Evolutionary conservation across 2,888 invertebrate species (phyloP).

Genomic region (Mesorhabditis belari): DNA sequence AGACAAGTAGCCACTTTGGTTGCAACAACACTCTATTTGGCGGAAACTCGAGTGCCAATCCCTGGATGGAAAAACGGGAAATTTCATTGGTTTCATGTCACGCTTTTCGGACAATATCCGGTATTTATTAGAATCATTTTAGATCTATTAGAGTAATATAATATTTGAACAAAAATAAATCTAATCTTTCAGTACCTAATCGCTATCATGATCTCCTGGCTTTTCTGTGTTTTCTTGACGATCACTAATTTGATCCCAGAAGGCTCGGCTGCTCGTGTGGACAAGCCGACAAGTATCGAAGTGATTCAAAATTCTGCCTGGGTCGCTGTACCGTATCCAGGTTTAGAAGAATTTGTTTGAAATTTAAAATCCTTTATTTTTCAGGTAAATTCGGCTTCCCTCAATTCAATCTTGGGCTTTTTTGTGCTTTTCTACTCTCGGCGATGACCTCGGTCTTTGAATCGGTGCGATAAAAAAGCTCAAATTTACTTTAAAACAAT

Average conservation of each 20-base stretch:
- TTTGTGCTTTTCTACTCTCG: conserved; percentile 44
- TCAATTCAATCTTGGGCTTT: conserved; percentile 39
- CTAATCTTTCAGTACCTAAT: conserved; percentile 40
- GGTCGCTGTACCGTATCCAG: conserved; percentile 45
- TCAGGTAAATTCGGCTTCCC: conserved; percentile 47
- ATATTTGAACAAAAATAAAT: background rate
- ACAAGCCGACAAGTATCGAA: conserved; percentile 35
- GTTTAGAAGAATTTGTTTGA: conserved; percentile 7
- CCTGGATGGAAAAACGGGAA: conserved; percentile 38
- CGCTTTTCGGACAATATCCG: conserved; percentile 50
- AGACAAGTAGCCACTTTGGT: conserved; percentile 46
- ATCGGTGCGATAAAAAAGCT: conserved; percentile 24
- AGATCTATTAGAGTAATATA: no score
- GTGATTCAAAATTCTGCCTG: conserved; percentile 41
- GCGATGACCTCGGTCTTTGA: conserved; percentile 51
- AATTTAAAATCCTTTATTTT: conserved; percentile 2
- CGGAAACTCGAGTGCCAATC: conserved; percentile 41
- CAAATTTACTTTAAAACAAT: background rate
- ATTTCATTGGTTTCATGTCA: conserved; percentile 34
- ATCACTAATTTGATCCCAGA: conserved; percentile 33
- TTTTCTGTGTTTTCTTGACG: conserved; percentile 45
- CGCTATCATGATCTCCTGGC: conserved; percentile 47
- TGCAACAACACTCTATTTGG: conserved; percentile 46
- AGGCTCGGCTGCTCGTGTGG: conserved; percentile 44
- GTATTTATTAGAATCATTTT: conserved; percentile 10